Evolutionary conservation across 2,113 vertebrate species (phyloP).

Genomic region (Hippocampus guttulatus): DNA sequence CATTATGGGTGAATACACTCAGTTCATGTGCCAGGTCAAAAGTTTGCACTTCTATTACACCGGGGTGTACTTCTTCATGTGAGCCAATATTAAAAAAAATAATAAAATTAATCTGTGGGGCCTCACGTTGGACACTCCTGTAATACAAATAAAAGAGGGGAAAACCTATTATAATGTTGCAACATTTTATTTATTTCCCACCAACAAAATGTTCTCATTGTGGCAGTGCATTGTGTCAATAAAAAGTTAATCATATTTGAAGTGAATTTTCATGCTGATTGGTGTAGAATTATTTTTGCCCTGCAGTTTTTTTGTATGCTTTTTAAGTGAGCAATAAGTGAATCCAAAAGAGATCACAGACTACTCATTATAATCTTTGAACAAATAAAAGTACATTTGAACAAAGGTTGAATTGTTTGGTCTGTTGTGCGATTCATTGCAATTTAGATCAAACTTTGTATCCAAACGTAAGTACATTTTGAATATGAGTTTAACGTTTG

Average conservation of each 20-base stretch:
- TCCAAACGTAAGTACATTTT: not conserved
- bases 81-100: not conserved
- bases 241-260: not conserved
- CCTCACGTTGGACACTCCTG: not conserved
- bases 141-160: not conserved
- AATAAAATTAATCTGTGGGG: not conserved
- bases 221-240: not conserved
- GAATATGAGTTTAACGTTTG: not conserved
- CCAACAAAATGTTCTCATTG: not conserved
- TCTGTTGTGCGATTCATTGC: not conserved
- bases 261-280: conserved; percentile 5
- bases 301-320: conserved; percentile 21
- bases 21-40: conserved; percentile 8
- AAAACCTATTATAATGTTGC: not conserved
- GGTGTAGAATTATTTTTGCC: conserved; percentile 1
- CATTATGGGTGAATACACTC: not conserved
- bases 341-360: conserved; percentile 1
- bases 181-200: conserved; percentile 36
- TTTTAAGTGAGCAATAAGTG: conserved; percentile 18
- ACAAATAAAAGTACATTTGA: conserved; percentile 39
- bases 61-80: not conserved
- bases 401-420: not conserved
- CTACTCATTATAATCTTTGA: conserved; percentile 29
- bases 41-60: conserved; percentile 3
- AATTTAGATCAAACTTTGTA: not conserved